Evolutionary conservation across 1,140 invertebrate species (phyloP).

Genomic region (Sycophila sp.): DNA sequence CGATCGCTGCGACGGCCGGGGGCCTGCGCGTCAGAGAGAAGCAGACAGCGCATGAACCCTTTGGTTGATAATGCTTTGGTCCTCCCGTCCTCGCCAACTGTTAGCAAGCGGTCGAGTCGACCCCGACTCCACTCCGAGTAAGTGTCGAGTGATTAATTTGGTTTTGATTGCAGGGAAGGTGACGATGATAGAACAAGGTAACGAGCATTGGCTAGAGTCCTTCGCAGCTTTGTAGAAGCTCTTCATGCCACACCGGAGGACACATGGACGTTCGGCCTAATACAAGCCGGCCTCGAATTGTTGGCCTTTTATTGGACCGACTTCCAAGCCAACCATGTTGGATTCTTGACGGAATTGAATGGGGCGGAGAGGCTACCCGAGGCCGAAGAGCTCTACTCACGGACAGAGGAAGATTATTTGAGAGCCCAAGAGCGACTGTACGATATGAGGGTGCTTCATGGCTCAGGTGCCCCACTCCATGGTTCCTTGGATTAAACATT

Average conservation of each 20-base stretch:
- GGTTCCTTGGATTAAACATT: background rate
- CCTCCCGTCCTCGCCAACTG: background rate
- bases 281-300: background rate
- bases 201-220: background rate
- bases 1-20: too few relatives aligned
- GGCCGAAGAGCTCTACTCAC: background rate
- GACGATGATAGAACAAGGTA: background rate
- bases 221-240: background rate
- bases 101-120: background rate
- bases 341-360: background rate
- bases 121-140: background rate
- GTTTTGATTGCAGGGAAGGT: background rate
- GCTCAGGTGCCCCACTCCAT: background rate
- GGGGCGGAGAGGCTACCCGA: background rate
- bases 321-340: background rate
- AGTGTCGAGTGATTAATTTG: background rate
- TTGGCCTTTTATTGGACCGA: background rate
- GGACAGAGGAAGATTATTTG: background rate
- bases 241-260: background rate
- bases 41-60: too few relatives aligned
- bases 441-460: background rate
- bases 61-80: too few relatives aligned
- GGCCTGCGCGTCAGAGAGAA: too few relatives aligned
- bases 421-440: background rate
- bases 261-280: background rate